Evolutionary conservation across 2,113 vertebrate species (phyloP).

Genomic region (Pachyramphus minor): DNA sequence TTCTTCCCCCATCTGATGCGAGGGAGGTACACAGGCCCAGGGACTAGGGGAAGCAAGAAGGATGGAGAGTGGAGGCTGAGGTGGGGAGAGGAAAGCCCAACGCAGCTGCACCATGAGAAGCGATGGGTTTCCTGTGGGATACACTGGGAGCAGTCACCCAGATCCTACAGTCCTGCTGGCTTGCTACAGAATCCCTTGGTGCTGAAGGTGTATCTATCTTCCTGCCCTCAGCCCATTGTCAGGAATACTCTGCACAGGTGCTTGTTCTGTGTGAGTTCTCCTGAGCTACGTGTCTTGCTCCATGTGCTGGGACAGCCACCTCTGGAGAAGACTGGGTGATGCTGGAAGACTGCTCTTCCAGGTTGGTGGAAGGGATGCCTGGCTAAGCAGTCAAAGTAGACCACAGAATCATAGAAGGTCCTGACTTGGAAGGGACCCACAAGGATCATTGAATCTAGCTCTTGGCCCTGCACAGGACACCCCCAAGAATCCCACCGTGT

Average conservation of each 20-base stretch:
- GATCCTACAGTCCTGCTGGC: not conserved
- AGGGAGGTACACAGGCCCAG: not conserved
- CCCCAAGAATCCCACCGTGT: not conserved
- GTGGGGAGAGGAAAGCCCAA: not conserved
- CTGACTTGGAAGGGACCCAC: not conserved
- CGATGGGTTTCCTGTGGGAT: not conserved
- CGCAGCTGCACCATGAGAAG: not conserved
- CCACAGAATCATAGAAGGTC: not conserved
- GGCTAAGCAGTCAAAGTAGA: not conserved
- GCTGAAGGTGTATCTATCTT: fast-evolving
- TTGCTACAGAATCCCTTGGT: not conserved
- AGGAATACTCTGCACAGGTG: not conserved
- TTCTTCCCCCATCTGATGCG: not conserved
- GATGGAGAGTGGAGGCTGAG: constrained; percentile 6
- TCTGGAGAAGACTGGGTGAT: not conserved
- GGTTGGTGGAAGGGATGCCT: not conserved
- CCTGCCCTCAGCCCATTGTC: not conserved
- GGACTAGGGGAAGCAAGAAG: constrained; percentile 20
- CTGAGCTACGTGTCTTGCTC: not conserved
- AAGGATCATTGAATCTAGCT: not conserved
- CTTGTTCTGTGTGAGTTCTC: not conserved
- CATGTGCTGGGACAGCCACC: not conserved
- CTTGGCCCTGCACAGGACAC: not conserved
- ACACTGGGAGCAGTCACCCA: not conserved
- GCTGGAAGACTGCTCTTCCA: not conserved